Conservation (phyloP, 2,797 vertebrate genomes). For the Columba guinea region DNA sequence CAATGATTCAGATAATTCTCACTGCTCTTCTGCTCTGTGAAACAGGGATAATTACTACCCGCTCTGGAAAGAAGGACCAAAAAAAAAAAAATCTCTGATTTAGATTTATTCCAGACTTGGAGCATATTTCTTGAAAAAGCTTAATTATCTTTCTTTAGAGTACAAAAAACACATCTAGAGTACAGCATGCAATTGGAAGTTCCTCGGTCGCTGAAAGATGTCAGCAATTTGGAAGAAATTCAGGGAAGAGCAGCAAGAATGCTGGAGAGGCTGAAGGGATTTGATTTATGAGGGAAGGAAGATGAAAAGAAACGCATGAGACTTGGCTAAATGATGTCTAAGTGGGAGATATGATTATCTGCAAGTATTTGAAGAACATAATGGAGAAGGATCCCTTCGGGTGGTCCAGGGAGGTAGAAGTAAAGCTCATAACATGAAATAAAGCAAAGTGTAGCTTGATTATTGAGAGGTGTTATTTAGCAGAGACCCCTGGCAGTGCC, state of each 20-base stretch:
- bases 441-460: neutral
- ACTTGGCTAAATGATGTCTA: conserved; percentile 33
- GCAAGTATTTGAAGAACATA: conserved; percentile 36
- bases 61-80: neutral
- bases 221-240: conserved; percentile 55
- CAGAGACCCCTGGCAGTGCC: neutral
- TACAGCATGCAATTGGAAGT: conserved; percentile 38
- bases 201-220: conserved; percentile 18
- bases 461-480: neutral
- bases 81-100: neutral
- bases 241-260: conserved; percentile 31
- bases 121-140: conserved; percentile 39
- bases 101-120: conserved; percentile 27
- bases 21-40: neutral
- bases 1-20: neutral
- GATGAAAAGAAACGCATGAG: conserved; percentile 51
- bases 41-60: neutral
- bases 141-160: conserved; percentile 20
- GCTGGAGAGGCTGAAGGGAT: conserved; percentile 36
- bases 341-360: conserved; percentile 53
- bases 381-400: neutral
- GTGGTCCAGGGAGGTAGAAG: conserved; percentile 40
- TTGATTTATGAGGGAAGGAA: conserved; percentile 51
- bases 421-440: neutral
- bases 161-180: conserved; percentile 37